phyloP scores from a whole-genome alignment of 2,888 invertebrate species.

The Phania funesta region DNA sequence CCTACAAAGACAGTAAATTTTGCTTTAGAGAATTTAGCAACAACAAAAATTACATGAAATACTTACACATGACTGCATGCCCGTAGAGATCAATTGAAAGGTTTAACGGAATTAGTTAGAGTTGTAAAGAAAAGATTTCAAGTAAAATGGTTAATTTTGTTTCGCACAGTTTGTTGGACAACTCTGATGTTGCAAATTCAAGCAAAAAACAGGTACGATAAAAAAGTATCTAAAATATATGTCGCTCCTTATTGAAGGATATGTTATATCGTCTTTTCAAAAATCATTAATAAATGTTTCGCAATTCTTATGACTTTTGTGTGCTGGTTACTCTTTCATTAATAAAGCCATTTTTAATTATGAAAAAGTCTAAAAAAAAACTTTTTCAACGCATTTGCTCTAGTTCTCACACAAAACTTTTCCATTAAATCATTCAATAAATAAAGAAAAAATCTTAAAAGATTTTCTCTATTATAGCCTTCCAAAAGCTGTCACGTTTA shows the following conservation, averaged over 20 bases:
- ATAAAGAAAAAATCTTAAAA: neutral
- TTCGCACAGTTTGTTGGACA: too few species aligned
- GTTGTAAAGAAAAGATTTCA: neutral
- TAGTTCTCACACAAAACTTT: slow-evolving; percentile 29
- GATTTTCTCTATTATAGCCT: neutral
- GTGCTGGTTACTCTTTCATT: too few species aligned
- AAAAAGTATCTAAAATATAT: too few species aligned
- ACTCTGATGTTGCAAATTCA: too few species aligned
- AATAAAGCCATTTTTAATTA: too few species aligned
- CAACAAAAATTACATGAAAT: slow-evolving; percentile 19
- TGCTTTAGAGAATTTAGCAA: neutral
- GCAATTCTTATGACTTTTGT: too few species aligned
- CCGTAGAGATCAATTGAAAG: slow-evolving; percentile 38
- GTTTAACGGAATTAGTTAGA: slow-evolving; percentile 32
- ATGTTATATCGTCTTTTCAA: too few species aligned
- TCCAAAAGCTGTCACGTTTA: neutral
- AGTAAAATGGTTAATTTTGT: neutral
- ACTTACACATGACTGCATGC: slow-evolving; percentile 19
- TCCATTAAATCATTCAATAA: neutral
- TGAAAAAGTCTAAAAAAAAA: neutral
- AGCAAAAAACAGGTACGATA: too few species aligned
- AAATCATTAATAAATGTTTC: too few species aligned
- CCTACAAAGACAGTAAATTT: slow-evolving; percentile 18
- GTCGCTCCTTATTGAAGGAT: too few species aligned
- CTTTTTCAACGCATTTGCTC: neutral